Evolutionary conservation across 2,888 invertebrate genomes (phyloP), one percentile per base, ranked within the genome.

Genomic region (Periphyllus acericola): DNA sequence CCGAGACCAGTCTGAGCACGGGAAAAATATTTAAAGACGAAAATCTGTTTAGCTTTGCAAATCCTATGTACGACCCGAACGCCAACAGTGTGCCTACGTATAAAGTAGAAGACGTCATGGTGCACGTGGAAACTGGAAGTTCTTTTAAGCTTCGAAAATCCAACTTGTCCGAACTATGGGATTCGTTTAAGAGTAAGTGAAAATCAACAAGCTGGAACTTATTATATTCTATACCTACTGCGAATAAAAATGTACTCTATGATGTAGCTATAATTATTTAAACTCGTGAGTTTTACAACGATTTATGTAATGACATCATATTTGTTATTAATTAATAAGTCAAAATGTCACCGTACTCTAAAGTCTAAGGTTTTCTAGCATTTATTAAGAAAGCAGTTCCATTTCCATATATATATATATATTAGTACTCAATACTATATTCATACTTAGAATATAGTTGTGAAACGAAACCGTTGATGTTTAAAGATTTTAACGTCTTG

Each of bases 1-100:
- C 87, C 92, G 92, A 86, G 93, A 93, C 60, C 95, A 95, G 90
- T 96, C 95, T 90, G 96, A 96, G 1, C 95, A 0, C 91, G 96
- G 83, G 95, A 25, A 87, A 81, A 87, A 60, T 81, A 79, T 81
- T 75, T 75, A 92, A 92, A n/a, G 93, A 93, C 89, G 92, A 92
- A 79, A 93, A 93, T 34, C 93, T 94, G 80, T 93, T 96, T 90
- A 96, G 96, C 90, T 96, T 95, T 91, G 95, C 96, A 76, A 96
- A 96, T 92, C 96, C 96, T 0, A 95, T 96, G 1, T 96, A 96
- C 90, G 96, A 96, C 89, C 95, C 96, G 0, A 94, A 94, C 90
- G 92, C 1, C 90, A 91, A 3, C 90, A 91, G 4, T 89, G 91
- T 9, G 90, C 91, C 82, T 25, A 90, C 91, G 25, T 90, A 90